Evolutionary conservation across 2,888 invertebrate genomes (phyloP).

Genomic region (Uropetala carovei): DNA sequence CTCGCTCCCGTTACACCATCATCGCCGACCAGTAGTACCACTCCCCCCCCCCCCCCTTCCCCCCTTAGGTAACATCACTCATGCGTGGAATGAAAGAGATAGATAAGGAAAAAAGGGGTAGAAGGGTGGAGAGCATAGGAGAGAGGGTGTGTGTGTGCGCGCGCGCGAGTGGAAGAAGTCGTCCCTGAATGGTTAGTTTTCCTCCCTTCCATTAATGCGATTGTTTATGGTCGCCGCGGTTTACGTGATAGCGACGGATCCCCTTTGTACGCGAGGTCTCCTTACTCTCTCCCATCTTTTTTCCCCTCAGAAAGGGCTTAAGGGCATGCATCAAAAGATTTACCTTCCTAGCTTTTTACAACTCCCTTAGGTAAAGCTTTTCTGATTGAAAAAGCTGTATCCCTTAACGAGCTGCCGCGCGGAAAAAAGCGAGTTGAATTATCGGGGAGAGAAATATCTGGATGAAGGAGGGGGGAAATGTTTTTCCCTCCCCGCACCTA

Average conservation of each 20-base stretch:
- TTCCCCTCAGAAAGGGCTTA: slow-evolving; percentile 41
- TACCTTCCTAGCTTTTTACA: slow-evolving; percentile 33
- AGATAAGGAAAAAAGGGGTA: too few relatives aligned
- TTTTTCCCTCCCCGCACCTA: not conserved
- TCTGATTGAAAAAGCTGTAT: slow-evolving; percentile 62
- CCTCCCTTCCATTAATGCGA: not conserved
- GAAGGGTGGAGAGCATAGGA: not conserved
- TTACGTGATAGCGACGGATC: not conserved
- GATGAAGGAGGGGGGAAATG: not conserved
- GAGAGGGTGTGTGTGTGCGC: not conserved
- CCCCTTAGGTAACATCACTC: not conserved
- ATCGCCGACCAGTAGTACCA: too few relatives aligned
- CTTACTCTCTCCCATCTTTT: not conserved
- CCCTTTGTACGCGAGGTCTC: slow-evolving; percentile 25
- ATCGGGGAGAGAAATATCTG: slow-evolving; percentile 4
- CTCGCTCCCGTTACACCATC: not conserved
- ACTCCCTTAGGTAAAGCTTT: slow-evolving; percentile 45
- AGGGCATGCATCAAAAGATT: slow-evolving; percentile 58
- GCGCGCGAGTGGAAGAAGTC: not conserved
- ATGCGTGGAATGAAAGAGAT: not conserved
- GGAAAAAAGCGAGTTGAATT: slow-evolving; percentile 39
- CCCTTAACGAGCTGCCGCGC: slow-evolving; percentile 35
- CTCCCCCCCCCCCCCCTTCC: too few relatives aligned
- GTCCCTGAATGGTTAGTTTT: not conserved
- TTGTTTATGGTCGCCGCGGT: not conserved